Base-by-base conservation (phyloP, 2,888 invertebrate species). In the Sericinus montela region DNA sequence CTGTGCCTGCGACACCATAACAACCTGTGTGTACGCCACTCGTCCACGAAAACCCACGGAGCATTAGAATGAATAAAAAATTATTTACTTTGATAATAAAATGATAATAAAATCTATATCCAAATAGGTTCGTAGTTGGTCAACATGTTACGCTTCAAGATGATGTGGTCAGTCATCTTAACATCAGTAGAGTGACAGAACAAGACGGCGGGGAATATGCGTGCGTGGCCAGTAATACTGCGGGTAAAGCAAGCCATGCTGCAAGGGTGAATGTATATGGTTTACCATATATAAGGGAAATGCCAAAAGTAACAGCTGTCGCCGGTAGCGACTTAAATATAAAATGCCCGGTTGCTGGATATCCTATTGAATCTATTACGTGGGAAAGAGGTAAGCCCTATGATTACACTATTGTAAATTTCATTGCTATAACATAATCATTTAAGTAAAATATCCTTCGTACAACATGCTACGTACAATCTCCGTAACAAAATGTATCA, bases 121-220 rank as follows among this genome's bases (percentile, higher is more conserved):
- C 32, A 29, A 45, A 15, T 68, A 94, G 97, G 69, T 96, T 96
- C 80, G 92, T 97, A 67, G 96, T 96, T 51, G 97, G 97, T 28
- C 96, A 97, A 78, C 96, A 97, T 84, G 96, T 97, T 58, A 97
- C 96, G 14, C 92, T 96, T 36, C 96, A 96, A 84, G 97, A 96
- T 71, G 96, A 96, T 80, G 97, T 97, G 55, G 96, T 97, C 77
- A 96, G 96, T 71, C 96, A 97, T 87, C 94, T 97, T 57, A 97
- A 97, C 90, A 93, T 97, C 69, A 95, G 95, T 66, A 92, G 94
- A 56, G 93, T 96, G 54, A 94, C 95, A 65, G 95, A 95, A 60
- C 96, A 96, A 89, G 97, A 97, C 80, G 96, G 97, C 52, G 97
- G 97, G 19, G 95, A 96, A 69, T 97, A 96, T 74, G 93, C 94